Evolutionary conservation across 2,888 invertebrate genomes (phyloP).

Genomic region (Sylvicola cinctus): DNA sequence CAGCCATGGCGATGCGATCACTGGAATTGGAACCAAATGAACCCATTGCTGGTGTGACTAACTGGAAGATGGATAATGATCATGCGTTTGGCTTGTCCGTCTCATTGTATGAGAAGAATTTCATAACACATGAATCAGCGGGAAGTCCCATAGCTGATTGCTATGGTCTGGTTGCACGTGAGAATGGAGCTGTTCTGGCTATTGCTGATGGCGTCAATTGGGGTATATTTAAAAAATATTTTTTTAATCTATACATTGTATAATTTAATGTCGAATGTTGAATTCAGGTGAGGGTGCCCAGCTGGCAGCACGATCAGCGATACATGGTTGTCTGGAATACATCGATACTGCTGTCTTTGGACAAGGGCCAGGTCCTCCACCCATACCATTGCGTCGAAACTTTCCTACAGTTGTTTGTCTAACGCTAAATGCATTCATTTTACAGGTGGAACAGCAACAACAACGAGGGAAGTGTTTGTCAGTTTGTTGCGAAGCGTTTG

Average conservation of each 20-base stretch:
- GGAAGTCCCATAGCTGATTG: conserved; percentile 79
- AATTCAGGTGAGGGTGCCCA: conserved; percentile 48
- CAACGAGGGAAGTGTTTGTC: conserved; percentile 53
- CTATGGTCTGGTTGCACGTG: conserved; percentile 50
- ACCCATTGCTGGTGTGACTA: conserved; percentile 22
- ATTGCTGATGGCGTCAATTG: conserved; percentile 84
- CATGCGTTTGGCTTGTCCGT: conserved; percentile 29
- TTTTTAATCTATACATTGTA: too few relatives aligned
- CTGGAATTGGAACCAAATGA: conserved; percentile 12
- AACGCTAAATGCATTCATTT: too few relatives aligned
- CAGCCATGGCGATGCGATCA: too few relatives aligned
- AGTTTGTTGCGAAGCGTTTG: conserved; percentile 60
- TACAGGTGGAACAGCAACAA: conserved; percentile 20
- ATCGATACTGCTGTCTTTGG: conserved; percentile 49
- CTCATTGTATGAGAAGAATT: conserved; percentile 67
- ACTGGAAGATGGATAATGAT: conserved; percentile 25
- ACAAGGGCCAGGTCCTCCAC: conserved; percentile 17
- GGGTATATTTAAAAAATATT: conserved; percentile 30
- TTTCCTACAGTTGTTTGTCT: too few relatives aligned
- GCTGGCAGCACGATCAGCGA: conserved; percentile 64
- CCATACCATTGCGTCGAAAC: conserved; percentile 5
- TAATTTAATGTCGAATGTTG: too few relatives aligned
- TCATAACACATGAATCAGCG: conserved; percentile 43
- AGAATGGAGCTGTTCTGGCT: conserved; percentile 57
- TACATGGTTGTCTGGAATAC: conserved; percentile 67